Evolutionary conservation across 2,113 vertebrate species (phyloP), one percentile per base, ranked within the genome.

Genomic region (Cololabis saira): DNA sequence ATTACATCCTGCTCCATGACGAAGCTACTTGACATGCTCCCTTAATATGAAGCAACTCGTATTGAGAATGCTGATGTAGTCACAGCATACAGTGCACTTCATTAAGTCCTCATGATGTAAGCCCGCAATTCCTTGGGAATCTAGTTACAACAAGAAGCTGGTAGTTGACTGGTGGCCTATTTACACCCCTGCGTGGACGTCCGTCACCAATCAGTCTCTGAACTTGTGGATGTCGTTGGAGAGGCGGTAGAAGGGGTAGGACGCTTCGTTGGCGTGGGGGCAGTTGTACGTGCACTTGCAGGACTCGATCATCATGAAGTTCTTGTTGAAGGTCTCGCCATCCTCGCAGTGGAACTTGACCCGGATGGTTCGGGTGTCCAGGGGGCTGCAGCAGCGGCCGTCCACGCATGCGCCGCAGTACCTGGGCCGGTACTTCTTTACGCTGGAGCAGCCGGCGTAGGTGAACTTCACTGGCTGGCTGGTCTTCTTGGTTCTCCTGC

Each of bases 171-270:
- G 83, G 78, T 72, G 56, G 76, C 81, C 82, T 82, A 76, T 82
- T 78, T 81, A 82, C 78, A 77, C 81, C 84, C 86, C 76, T 80
- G 71, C 57, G 84, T 4, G 67, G 64, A 43, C 40, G 15, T 49
- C 82, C n/a, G 48, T 76, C 63, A 13, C 72, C 68, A 52, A 60
- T 96, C 91, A 98, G 94, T 99, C 97, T 92, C 93, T 95, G 90
- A 99, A 99, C 93, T 98, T 98, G 93, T 99, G 98, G 69, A 99
- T 98, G 91, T 99, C 98, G 0, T 99, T 99, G 92, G 95, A 96
- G 40, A 99, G 95, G 89, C 95, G 94, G 93, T 99, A 97, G 92
- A 95, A 97, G 33, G 96, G 96, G 49, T 96, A 97, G 13, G 94
- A 94, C 17, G 93, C 93, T 76, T 99, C 96, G 0, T 91, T 97